Base-by-base conservation (phyloP, 1,140 invertebrate species). In the Solenopsis invicta region DNA sequence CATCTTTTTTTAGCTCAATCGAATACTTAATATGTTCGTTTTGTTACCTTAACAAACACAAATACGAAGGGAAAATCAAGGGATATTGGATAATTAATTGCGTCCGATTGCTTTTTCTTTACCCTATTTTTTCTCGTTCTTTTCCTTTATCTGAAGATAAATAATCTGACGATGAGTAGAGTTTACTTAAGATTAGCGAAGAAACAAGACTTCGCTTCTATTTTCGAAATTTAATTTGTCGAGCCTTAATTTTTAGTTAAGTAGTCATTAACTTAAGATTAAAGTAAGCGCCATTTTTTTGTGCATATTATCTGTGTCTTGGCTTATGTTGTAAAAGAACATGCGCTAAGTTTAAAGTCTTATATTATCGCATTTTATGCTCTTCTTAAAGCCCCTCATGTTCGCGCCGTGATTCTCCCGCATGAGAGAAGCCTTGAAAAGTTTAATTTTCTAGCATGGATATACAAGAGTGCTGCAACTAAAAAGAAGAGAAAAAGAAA, bases 61-160 rank as follows among this genome's bases (percentile, higher is more conserved):
- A 34, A 21, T 52, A 18, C 18, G 41, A 74, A 16, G 48, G 66
- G 37, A 41, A 45, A 50, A 82, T 61, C n/a, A 50, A 50, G 77
- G 29, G 9, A 24, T 74, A 61, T 74, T 41, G n/a, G 29, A 74
- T 75, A 84, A 84, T 84, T 74, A 74, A 84, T 74, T 18, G 74
- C 6, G 24, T 34, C 37, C 10, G 45, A 61, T 48, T 48, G 69
- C 24, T 29, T 29, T 34, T 75, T 48, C 48, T 62, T 74, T 72
- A 24, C 54, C 5, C 9, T 18, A 6, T 61, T 45, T 16, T 9
- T 61, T 21, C 24, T 13, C 9, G 6, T 6, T 6, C 5, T 50
- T 1, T 59, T 37, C 61, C 64, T n/a, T 56, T 18, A 61, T 21
- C 4, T 24, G 13, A 75, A 75, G 52, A 75, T 61, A 21, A 84